Evolutionary conservation across 2,797 vertebrate genomes (phyloP), one percentile per base, ranked within the genome.

Genomic region (Pantherophis vulpinus): DNA sequence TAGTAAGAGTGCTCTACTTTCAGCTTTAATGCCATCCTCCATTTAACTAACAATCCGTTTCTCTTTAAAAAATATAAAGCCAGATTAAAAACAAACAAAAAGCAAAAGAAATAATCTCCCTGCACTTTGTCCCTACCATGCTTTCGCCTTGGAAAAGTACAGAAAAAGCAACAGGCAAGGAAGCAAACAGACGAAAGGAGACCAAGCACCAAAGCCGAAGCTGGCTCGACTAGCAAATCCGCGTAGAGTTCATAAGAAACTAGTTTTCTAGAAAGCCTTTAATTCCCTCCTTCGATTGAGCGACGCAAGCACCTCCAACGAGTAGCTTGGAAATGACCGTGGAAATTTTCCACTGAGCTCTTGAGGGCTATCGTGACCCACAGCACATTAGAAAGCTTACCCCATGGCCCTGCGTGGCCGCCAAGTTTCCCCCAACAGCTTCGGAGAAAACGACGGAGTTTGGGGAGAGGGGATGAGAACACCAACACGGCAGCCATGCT

Each of bases 381-480:
- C 88, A 37, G 32, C 32, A 42, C 29, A 2, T 14, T 14, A 32
- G 11, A 10, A 20, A 56, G 16, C 97, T 58, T 95, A 98, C 98
- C 97, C 95, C 96, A 97, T 0, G 95, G 93, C 3, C 86, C 56
- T 20, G 55, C 90, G 5, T 56, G 87, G 7, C 60, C 6, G 1
- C 91, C 86, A 2, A 98, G 86, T 1, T 8, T 90, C 0, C 74
- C 90, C 97, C 97, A 97, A 47, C 92, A 97, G 32, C 87, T 94
- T 42, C 79, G 95, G 0, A 98, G 58, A 7, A 96, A 42, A 0
- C 29, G 86, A 0, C 88, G 74, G 0, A 97, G 2, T 0, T 79
- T 37, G 8, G 63, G 87, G 0, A 94, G 42, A 1, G 94, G 90
- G 0, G 2, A 0, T 0, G 0, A 0, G 0, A 87, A 0, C 0